Conservation (phyloP, 2,797 vertebrate species). For the Rhodeus uyekii region DNA sequence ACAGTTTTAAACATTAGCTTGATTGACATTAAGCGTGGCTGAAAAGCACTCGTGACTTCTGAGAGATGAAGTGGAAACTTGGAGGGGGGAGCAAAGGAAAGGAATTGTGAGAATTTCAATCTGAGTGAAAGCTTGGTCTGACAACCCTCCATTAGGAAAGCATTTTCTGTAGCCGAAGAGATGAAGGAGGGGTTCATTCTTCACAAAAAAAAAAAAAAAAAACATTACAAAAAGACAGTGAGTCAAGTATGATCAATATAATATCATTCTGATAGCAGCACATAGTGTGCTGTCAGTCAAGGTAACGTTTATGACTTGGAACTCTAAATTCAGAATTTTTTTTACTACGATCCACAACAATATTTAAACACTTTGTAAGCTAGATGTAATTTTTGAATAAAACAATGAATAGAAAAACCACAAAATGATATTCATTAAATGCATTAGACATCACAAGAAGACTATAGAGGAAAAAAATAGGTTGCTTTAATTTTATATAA, state of each 20-base stretch:
- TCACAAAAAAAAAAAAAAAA: constrained; percentile 31
- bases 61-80: constrained; percentile 29
- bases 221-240: constrained; percentile 16
- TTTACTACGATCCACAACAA: background rate
- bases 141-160: constrained; percentile 52
- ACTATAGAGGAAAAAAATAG: background rate
- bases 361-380: background rate
- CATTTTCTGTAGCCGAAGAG: constrained; percentile 34
- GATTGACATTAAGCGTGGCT: constrained; percentile 29
- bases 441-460: no score
- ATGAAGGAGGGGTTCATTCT: background rate
- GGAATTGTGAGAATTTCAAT: constrained; percentile 30
- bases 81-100: constrained; percentile 12
- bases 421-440: background rate
- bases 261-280: background rate
- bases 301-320: background rate
- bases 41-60: constrained; percentile 30
- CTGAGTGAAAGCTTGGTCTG: constrained; percentile 45
- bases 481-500: background rate
- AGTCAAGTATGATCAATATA: constrained; percentile 14
- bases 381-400: background rate
- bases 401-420: background rate
- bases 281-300: background rate
- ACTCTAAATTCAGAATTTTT: background rate
- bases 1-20: constrained; percentile 13